Evolutionary conservation across 2,888 invertebrate genomes (phyloP).

Genomic region (Rhaphigaster nebulosa): DNA sequence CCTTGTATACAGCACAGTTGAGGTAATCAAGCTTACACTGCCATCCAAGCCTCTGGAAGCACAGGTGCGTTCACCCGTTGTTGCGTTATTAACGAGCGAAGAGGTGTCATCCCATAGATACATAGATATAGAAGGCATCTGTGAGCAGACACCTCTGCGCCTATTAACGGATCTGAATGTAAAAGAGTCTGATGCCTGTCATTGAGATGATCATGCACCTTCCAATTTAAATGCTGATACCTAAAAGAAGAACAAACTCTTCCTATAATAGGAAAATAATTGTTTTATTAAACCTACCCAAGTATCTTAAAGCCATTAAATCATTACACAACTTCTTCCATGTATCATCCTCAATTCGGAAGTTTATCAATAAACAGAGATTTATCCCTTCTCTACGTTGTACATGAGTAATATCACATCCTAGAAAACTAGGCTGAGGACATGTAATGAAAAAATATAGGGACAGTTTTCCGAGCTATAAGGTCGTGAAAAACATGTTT

Average conservation of each 20-base stretch:
- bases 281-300: background rate
- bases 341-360: background rate
- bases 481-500: constrained; percentile 14
- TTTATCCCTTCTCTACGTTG: no score
- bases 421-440: background rate
- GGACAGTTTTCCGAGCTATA: background rate
- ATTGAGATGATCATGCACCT: background rate
- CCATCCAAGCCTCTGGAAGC: background rate
- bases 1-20: background rate
- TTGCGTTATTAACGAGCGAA: background rate
- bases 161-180: background rate
- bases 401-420: background rate
- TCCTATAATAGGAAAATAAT: background rate
- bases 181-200: background rate
- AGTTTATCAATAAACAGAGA: background rate
- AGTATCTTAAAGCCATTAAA: background rate
- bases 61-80: background rate
- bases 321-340: background rate
- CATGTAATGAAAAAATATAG: background rate
- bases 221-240: background rate
- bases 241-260: background rate
- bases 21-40: background rate
- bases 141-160: constrained; percentile 32
- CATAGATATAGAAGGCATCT: background rate
- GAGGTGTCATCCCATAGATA: constrained; percentile 20